These are phyloP conservation scores for Lethrus apterus DNA, from an alignment of 1,140 invertebrate genomes.

Conservation along the genomic window DNA sequence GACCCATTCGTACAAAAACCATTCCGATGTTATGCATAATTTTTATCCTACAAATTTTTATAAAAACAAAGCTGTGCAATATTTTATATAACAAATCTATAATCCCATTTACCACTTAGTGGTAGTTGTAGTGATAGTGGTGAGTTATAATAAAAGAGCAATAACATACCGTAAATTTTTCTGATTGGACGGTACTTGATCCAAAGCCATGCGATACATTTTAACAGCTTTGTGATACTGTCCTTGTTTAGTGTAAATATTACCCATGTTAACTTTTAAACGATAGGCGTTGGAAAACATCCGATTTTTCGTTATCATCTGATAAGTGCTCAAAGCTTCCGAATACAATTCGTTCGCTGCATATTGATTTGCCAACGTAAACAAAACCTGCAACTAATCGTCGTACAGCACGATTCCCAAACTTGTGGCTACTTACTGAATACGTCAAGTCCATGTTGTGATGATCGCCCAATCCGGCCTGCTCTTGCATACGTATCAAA, in stretches of 20 bases:
- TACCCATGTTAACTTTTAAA: conserved; percentile 96
- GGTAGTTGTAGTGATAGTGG: too few relatives aligned
- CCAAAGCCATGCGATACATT: conserved; percentile 50
- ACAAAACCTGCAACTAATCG: conserved; percentile 62
- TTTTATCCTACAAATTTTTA: conserved; percentile 64
- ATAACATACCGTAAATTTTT: conserved; percentile 75
- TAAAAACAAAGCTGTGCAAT: conserved; percentile 3
- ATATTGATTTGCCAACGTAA: conserved; percentile 92
- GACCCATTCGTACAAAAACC: conserved; percentile 90
- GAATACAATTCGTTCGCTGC: conserved; percentile 89
- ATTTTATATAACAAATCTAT: conserved; percentile 3
- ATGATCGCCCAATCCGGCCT: conserved; percentile 74
- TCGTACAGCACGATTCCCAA: not conserved
- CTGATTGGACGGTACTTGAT: conserved; percentile 60
- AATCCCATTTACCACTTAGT: conserved; percentile 4
- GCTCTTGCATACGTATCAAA: conserved; percentile 84
- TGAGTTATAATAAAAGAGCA: not conserved
- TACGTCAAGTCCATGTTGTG: conserved; percentile 93
- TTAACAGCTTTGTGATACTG: conserved; percentile 95
- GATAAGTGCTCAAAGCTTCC: conserved; percentile 93
- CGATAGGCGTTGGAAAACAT: conserved; percentile 83
- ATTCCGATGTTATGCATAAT: conserved; percentile 99
- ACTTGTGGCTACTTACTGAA: conserved; percentile 54
- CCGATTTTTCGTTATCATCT: conserved; percentile 78
- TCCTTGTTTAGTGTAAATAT: conserved; percentile 93